These are phyloP conservation scores for Byasa hedistus DNA, from an alignment of 2,888 invertebrate genomes.

Conservation along the genomic window DNA sequence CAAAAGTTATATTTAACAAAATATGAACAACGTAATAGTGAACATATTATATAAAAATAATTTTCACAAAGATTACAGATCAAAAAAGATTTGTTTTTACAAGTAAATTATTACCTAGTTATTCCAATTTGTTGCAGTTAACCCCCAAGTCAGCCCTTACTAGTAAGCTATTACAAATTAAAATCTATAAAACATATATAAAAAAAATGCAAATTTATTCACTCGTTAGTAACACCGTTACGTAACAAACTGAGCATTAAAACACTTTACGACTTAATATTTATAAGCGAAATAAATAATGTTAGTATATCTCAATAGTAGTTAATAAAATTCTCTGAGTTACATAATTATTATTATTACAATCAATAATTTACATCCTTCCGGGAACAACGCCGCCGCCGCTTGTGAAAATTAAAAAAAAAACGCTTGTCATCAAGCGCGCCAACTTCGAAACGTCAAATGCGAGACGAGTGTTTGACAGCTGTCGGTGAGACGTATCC, in stretches of 20 bases:
- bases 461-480: not conserved
- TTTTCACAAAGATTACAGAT: not conserved
- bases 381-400: slow-evolving; percentile 20
- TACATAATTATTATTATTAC: slow-evolving; percentile 20
- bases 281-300: slow-evolving; percentile 72
- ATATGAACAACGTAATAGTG: not conserved
- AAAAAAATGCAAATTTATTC: slow-evolving; percentile 33
- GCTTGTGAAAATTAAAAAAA: not conserved
- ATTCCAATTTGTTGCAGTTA: not conserved
- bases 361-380: slow-evolving; percentile 13
- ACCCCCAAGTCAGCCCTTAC: slow-evolving; percentile 11
- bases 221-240: slow-evolving; percentile 47
- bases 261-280: slow-evolving; percentile 46
- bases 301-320: slow-evolving; percentile 47
- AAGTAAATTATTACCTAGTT: not conserved
- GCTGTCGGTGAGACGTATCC: not conserved
- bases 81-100: not conserved
- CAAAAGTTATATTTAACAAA: not conserved
- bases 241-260: slow-evolving; percentile 45
- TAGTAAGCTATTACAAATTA: slow-evolving; percentile 11
- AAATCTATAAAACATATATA: slow-evolving; percentile 9
- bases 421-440: not conserved
- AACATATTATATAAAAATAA: not conserved
- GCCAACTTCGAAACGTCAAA: slow-evolving; percentile 2
- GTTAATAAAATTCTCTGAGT: slow-evolving; percentile 31